Base-by-base conservation (phyloP, 1,140 invertebrate species). In the Heliconius nattereri region DNA sequence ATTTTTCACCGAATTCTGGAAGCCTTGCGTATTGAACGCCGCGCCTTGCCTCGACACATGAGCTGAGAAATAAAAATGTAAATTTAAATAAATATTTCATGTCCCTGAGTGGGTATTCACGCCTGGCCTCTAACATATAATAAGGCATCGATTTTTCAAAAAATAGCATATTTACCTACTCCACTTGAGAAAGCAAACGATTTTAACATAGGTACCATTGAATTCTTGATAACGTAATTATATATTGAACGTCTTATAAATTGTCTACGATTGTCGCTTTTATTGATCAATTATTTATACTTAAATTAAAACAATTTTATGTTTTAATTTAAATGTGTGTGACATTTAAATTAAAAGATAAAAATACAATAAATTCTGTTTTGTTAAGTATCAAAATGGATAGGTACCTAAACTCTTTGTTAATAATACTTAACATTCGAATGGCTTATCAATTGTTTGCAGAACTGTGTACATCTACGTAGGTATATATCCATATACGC, bases 401-500 rank as follows among this genome's bases (percentile, higher is more conserved):
- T 57, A 57, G 20, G 13, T 45, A 45, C 40, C 40, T 45, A 45
- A 16, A 6, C 3, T 5, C 13, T 29, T 11, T 26, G 29, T 29
- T 29, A 66, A 16, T 29, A 66, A 66, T 29, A 29, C 60, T 26
- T 29, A 29, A 29, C 60, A 66, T 66, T 66, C 23, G 11, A 29
- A 66, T n/a, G 9, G 23, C 60, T 66, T 66, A 66, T 66, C 60
- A 26, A 66, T 66, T 66, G 60, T 66, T 66, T 66, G 60, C 26
- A 66, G 60, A 26, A 72, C 9, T 19, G 20, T 71, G 20, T 71
- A 45, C 40, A 5, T 45, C 13, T 45, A 45, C 11, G 20, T 71
- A 71, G 19, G n/a, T 37, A 72, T 72, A 35, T 72, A 72, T 37
- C 37, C 37, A 37, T 72, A 37, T 72, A 72, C 19, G 71, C 32